A percentile compares a stretch with the other conserved stretches of the same genome.
Evolutionary conservation across 2,113 vertebrate genomes (phyloP).

Genomic region (Abramis brama): DNA sequence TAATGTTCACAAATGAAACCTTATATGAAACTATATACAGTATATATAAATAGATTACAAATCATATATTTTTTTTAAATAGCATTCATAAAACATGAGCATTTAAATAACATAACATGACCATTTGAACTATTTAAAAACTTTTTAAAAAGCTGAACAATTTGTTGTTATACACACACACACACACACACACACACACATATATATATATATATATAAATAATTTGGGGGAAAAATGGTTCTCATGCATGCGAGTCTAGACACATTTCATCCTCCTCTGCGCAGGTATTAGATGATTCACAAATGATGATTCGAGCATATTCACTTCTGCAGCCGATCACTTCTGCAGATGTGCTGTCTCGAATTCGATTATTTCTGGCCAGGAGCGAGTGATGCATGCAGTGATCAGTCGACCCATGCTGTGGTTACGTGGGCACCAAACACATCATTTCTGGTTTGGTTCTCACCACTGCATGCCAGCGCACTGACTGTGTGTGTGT

Average conservation of each 20-base stretch:
- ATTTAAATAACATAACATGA: too few species aligned
- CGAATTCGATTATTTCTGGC: constrained; percentile 30
- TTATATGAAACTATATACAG: not conserved
- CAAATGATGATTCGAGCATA: not conserved
- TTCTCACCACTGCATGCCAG: constrained; percentile 50
- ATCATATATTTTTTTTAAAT: too few species aligned
- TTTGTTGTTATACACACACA: too few species aligned
- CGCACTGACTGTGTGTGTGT: constrained; percentile 51
- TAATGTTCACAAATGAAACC: too few species aligned
- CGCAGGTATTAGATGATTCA: not conserved
- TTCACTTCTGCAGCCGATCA: constrained; percentile 38
- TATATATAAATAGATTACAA: too few species aligned
- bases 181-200: too few species aligned
- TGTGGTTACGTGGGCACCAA: constrained; percentile 22
- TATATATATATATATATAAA: too few species aligned
- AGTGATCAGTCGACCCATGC: not conserved
- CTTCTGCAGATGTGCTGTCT: constrained; percentile 32
- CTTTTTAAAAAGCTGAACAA: too few species aligned
- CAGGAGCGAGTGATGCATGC: constrained; percentile 43
- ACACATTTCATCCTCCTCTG: not conserved
- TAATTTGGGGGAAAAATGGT: too few species aligned
- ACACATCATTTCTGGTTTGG: constrained; percentile 43
- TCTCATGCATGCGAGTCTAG: not conserved
- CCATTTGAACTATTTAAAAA: too few species aligned
- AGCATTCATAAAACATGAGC: too few species aligned